phyloP scores from a whole-genome alignment of 2,888 invertebrate species.

The Myopa testacea region DNA sequence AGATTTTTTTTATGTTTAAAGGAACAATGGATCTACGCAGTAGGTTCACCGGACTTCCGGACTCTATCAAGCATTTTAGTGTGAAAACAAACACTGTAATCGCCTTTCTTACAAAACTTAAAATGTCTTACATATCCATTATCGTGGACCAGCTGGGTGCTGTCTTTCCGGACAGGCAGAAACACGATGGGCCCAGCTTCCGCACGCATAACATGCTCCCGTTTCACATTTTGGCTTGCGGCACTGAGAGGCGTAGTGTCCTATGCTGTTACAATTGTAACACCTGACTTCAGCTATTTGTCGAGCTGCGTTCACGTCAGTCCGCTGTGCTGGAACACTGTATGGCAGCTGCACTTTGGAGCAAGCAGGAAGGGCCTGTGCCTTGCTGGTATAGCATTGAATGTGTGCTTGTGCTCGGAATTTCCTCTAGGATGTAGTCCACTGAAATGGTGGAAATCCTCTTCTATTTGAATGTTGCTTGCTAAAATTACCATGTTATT shows the following conservation, averaged over 20 bases:
- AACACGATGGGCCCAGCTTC: constrained; percentile 33
- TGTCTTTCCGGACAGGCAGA: constrained; percentile 1
- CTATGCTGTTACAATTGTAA: constrained; percentile 41
- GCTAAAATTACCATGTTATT: constrained; percentile 8
- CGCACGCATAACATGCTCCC: constrained; percentile 43
- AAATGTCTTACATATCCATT: constrained; percentile 21
- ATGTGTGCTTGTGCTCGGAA: constrained; percentile 37
- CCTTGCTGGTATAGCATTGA: constrained; percentile 29
- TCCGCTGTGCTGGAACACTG: neutral
- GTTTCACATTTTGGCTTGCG: constrained; percentile 37
- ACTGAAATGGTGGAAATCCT: constrained; percentile 21
- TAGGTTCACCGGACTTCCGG: constrained; percentile 46
- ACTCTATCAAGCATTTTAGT: constrained; percentile 47
- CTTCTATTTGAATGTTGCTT: too few relatives aligned
- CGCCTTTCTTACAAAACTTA: constrained; percentile 7
- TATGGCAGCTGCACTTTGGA: constrained; percentile 20
- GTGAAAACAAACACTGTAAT: constrained; percentile 23
- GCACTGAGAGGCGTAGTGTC: constrained; percentile 40
- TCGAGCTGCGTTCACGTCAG: neutral
- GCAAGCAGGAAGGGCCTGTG: constrained; percentile 19
- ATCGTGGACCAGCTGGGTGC: neutral
- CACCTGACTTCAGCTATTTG: constrained; percentile 27
- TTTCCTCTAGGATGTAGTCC: constrained; percentile 41
- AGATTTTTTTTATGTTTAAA: constrained; percentile 8
- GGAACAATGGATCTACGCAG: constrained; percentile 30